Evolutionary conservation across 2,797 vertebrate species (phyloP).

Genomic region (Pelobates cultripes): DNA sequence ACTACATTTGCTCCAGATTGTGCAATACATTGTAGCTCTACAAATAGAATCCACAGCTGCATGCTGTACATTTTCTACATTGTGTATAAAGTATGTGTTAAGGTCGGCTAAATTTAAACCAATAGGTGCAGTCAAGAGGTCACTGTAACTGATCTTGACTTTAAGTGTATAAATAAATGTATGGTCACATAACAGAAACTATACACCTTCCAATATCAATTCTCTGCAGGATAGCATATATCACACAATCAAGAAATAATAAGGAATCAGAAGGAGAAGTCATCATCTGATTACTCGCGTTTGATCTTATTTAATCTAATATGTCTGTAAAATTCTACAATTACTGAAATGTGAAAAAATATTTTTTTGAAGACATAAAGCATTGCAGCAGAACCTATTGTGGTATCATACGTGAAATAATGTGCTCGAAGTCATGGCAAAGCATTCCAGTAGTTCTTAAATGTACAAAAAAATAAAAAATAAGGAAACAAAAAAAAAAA

Average conservation of each 20-base stretch:
- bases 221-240: constrained; percentile 1
- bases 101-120: constrained; percentile 39
- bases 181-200: constrained; percentile 21
- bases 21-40: background rate
- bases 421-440: too few species aligned
- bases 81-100: constrained; percentile 17
- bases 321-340: background rate
- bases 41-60: constrained; percentile 9
- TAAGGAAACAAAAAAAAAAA: too few species aligned
- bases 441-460: too few species aligned
- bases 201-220: background rate
- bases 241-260: background rate
- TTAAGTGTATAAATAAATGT: constrained; percentile 25
- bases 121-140: constrained; percentile 24
- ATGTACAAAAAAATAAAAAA: too few species aligned
- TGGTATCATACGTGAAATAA: too few species aligned
- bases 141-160: constrained; percentile 26
- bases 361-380: too few species aligned
- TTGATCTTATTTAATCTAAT: background rate
- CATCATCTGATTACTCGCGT: background rate
- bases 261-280: background rate
- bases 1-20: background rate
- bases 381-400: too few species aligned
- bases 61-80: constrained; percentile 9
- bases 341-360: background rate